Base-by-base conservation (phyloP, 2,888 invertebrate genomes). In the Xylota segnis region DNA sequence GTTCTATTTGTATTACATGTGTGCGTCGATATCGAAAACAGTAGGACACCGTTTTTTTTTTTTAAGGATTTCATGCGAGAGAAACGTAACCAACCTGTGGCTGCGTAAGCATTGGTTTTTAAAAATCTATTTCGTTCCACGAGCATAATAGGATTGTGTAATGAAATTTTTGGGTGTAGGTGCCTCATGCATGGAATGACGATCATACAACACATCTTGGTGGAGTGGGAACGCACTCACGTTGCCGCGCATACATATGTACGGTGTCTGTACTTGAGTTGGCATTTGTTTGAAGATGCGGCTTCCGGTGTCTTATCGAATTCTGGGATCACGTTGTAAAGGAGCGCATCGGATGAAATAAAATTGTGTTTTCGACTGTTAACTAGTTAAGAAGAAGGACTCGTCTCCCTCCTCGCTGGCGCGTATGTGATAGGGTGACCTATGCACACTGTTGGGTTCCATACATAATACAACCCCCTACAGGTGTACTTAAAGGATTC, bases 61-160 rank as follows among this genome's bases (percentile, higher is more conserved):
- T 63, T 14, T 52, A 14, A 52, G 27, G 63, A 63, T 9, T 29
- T 32, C 29, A 16, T 47, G 6, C 10, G 12, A 32, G 40, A 34
- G 2, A 14, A 63, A 34, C 23, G 10, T 65, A 50, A 50, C 18
- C 65, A 50, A 65, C 18, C 23, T 66, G 52, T 40, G 54, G 56
- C 43, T 61, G n/a, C 16, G 43, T 74, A 34, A 32, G 34, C 61
- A 72, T 52, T 52, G 61, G 72, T 72, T 43, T 34, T 54, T 68
- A n/a, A 61, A 65, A 45, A 40, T 32, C 27, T 40, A 50, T 43
- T 6, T n/a, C 61, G 52, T 72, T 72, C 72, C 52, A 6, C 40
- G 52, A 40, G 10, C 12, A 29, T 29, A 59, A 12, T 43, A 43
- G 43, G 43, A 27, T 37, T 72, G 45, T 29, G 43, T 43, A 43